These are phyloP conservation scores for Chionis minor DNA, from an alignment of 2,113 vertebrate species.

Conservation along the genomic window DNA sequence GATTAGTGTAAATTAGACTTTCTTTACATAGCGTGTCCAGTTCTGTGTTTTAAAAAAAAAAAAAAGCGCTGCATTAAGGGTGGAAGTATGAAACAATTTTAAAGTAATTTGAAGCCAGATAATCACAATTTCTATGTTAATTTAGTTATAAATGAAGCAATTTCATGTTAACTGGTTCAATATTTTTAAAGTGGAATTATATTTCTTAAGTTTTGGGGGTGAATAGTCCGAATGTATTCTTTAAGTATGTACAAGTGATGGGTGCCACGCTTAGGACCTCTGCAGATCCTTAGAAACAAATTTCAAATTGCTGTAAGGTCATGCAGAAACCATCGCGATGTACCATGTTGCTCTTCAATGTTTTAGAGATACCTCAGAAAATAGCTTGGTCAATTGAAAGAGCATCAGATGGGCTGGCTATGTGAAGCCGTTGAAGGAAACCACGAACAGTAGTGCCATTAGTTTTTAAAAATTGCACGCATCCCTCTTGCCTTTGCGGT, in stretches of 20 bases:
- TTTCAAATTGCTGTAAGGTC: not conserved
- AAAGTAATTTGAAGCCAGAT: not conserved
- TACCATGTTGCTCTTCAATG: too few relatives aligned
- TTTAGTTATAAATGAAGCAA: not conserved
- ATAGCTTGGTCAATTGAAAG: not conserved
- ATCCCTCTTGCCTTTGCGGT: not conserved
- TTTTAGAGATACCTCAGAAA: not conserved
- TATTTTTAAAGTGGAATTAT: not conserved
- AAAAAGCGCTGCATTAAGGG: not conserved
- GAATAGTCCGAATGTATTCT: not conserved
- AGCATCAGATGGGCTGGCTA: not conserved
- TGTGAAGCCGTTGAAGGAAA: not conserved
- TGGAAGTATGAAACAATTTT: not conserved
- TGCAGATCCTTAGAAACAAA: not conserved
- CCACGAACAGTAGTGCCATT: rapidly evolving
- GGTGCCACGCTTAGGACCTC: not conserved
- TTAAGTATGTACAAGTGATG: rapidly evolving
- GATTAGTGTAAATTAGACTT: not conserved
- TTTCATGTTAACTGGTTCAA: not conserved
- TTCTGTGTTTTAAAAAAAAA: not conserved
- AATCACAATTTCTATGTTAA: not conserved
- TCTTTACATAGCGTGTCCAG: rapidly evolving
- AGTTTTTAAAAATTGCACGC: not conserved
- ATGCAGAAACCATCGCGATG: not conserved
- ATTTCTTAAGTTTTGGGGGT: not conserved